Conservation (phyloP, 2,113 vertebrate genomes). For the Meles meles region DNA sequence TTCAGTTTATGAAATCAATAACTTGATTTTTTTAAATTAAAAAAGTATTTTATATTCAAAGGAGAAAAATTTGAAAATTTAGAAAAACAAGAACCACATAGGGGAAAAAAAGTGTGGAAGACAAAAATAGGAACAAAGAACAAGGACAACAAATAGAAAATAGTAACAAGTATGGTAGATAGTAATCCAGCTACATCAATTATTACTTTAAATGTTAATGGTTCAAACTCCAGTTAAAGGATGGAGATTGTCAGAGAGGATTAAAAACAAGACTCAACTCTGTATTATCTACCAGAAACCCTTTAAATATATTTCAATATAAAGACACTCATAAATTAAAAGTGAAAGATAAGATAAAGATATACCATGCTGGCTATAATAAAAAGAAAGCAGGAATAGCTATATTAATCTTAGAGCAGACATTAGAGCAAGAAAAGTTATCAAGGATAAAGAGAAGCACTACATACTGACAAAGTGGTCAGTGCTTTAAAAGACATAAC, state of each 20-base stretch:
- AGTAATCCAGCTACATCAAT: background rate
- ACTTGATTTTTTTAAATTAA: background rate
- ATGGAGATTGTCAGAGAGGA: background rate
- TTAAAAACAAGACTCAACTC: background rate
- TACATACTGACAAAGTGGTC: background rate
- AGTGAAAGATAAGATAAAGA: background rate
- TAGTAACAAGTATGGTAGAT: background rate
- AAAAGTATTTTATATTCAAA: background rate
- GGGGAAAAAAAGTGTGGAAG: background rate
- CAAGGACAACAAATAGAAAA: background rate
- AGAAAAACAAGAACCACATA: background rate
- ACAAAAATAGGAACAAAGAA: background rate
- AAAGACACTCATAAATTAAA: background rate
- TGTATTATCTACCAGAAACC: background rate
- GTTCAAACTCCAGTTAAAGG: background rate
- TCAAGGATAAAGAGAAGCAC: background rate
- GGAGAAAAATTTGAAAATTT: background rate
- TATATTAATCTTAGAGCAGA: background rate
- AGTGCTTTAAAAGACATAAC: background rate
- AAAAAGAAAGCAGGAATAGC: background rate
- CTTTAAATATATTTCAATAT: background rate
- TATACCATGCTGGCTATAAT: background rate
- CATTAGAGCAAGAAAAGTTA: background rate
- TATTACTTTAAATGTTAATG: background rate
- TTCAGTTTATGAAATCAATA: background rate